Evolutionary conservation across 2,888 invertebrate genomes (phyloP).

Genomic region (Cheilosia urbana): DNA sequence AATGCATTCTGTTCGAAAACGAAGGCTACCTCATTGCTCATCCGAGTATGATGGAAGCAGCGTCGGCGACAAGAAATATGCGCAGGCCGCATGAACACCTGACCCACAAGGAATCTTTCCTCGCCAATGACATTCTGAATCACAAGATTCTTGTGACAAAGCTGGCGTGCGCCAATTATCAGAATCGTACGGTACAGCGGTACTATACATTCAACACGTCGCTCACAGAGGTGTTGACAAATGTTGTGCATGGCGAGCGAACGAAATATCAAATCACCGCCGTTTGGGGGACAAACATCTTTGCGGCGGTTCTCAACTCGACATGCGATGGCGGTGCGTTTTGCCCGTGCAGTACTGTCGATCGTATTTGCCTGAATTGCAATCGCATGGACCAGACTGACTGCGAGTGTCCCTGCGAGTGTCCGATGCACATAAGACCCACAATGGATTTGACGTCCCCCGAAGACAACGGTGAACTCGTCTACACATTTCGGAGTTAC

Average conservation of each 20-base stretch:
- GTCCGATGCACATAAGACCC: slow-evolving; percentile 85
- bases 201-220: slow-evolving; percentile 92
- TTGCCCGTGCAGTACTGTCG: slow-evolving; percentile 96
- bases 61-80: slow-evolving; percentile 85
- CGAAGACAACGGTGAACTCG: slow-evolving; percentile 18
- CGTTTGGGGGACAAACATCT: slow-evolving; percentile 94
- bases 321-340: slow-evolving; percentile 93
- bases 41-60: slow-evolving; percentile 90
- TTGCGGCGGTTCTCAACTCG: slow-evolving; percentile 94
- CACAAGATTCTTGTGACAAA: slow-evolving; percentile 93
- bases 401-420: slow-evolving; percentile 98
- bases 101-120: slow-evolving; percentile 94
- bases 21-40: slow-evolving; percentile 95
- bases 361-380: slow-evolving; percentile 95
- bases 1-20: slow-evolving; percentile 95
- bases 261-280: slow-evolving; percentile 93
- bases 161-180: slow-evolving; percentile 92
- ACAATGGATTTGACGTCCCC: not conserved
- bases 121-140: slow-evolving; percentile 95
- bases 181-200: slow-evolving; percentile 93
- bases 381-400: slow-evolving; percentile 97
- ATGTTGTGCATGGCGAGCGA: slow-evolving; percentile 94
- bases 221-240: slow-evolving; percentile 90
- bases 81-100: slow-evolving; percentile 92
- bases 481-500: slow-evolving; percentile 77